Base-by-base conservation (phyloP, 2,797 vertebrate species). In the Bovichtus variegatus region DNA sequence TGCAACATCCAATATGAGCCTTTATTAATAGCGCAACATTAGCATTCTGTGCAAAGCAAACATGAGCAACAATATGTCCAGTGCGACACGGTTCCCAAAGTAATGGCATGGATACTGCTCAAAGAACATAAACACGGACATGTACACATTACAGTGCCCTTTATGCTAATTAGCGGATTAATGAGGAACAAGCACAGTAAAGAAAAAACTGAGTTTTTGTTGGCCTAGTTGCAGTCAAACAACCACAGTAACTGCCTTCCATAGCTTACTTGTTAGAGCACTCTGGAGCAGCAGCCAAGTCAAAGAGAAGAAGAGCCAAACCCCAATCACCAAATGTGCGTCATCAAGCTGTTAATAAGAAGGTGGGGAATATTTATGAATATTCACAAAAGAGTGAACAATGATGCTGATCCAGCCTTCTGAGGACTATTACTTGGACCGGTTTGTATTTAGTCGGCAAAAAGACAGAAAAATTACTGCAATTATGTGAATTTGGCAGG, bases 401-500 rank as follows among this genome's bases (percentile, higher is more conserved):
- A 83, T 81, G 43, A 66, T 29, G 49, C 53, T 77, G 76, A 54
- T 81, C 44, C 54, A 27, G 53, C 27, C 81, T 80, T 73, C 73
- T 11, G 75, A 73, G 79, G 78, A 80, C 60, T 11, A 51, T 13
- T 68, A 79, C 71, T 81, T 47, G 57, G 74, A 68, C 51, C 23
- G 12, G 44, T 61, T 68, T 51, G 46, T 81, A 43, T 87, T 80
- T 66, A 64, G 74, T 80, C 44, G 19, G 54, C 80, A 77, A 78
- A 61, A 64, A 72, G 63, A 77, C 59, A 66, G 75, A 61, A 49
- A 86, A 89, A 88, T 70, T 43, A 80, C 51, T 18, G 84, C 76
- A 79, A 91, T 92, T 90, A 90, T 81, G 66, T 57, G 73, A 74
- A 87, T 87, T 79, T 25, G 55, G 34, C 73, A 83, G 85, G 88